Evolutionary conservation across 2,797 vertebrate species (phyloP).

Genomic region (Crocodylus rhombifer): DNA sequence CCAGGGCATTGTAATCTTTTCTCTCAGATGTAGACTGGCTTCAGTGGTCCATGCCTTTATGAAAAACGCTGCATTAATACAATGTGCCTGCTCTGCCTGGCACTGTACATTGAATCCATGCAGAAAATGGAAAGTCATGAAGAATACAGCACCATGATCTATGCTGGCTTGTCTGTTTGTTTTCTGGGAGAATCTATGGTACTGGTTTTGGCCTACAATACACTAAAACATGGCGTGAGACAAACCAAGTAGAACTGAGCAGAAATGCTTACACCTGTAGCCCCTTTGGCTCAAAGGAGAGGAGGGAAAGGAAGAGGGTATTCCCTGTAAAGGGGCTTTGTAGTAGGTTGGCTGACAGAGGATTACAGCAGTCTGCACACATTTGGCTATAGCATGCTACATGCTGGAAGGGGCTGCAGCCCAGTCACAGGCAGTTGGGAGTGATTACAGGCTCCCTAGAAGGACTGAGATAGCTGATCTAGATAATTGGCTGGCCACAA

Average conservation of each 20-base stretch:
- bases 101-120: neutral
- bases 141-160: neutral
- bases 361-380: too few species aligned
- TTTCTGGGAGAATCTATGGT: neutral
- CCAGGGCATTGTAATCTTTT: neutral
- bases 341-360: too few species aligned
- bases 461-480: too few species aligned
- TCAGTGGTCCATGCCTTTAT: neutral
- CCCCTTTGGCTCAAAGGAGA: neutral
- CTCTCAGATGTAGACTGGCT: neutral
- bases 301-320: neutral
- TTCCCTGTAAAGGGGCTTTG: neutral
- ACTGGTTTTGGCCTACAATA: neutral
- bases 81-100: neutral
- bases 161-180: too few species aligned
- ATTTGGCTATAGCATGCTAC: too few species aligned
- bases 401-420: too few species aligned
- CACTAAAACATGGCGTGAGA: neutral
- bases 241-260: neutral
- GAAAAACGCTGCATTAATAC: neutral
- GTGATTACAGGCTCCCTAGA: too few species aligned
- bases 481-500: too few species aligned
- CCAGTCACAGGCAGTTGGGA: too few species aligned
- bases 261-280: neutral
- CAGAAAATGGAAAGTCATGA: neutral